Evolutionary conservation across 2,797 vertebrate genomes (phyloP).

Genomic region (Sibirionetta formosa): DNA sequence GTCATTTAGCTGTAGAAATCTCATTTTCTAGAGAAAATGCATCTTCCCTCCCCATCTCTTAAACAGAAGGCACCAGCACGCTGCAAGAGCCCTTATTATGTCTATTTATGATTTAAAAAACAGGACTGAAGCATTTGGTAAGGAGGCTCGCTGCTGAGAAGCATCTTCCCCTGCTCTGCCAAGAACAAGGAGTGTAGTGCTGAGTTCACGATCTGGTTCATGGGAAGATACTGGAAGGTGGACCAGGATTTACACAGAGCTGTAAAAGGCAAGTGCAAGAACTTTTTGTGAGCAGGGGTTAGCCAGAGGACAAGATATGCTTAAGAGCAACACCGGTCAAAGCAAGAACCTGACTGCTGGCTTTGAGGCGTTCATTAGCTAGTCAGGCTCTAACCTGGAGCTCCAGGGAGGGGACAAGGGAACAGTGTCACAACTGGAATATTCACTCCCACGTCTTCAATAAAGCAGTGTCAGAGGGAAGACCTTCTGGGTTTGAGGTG

Average conservation of each 20-base stretch:
- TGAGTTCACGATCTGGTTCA: background rate
- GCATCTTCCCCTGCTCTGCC: background rate
- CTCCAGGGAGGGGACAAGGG: background rate
- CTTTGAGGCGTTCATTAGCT: background rate
- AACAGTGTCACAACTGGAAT: background rate
- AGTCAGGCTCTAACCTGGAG: background rate
- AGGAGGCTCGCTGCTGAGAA: background rate
- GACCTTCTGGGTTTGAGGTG: background rate
- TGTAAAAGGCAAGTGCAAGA: background rate
- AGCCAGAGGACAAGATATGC: background rate
- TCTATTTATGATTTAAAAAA: background rate
- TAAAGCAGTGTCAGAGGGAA: background rate
- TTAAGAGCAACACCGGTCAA: background rate
- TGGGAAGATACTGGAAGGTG: background rate
- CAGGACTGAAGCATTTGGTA: background rate
- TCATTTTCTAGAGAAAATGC: background rate
- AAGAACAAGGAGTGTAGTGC: background rate
- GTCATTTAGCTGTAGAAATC: background rate
- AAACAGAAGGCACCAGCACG: background rate
- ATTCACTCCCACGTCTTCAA: fast-evolving
- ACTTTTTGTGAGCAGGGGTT: background rate
- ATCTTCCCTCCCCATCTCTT: background rate
- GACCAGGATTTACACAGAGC: background rate
- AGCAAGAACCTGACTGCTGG: background rate
- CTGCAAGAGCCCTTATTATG: background rate